phyloP scores from a whole-genome alignment of 1,140 invertebrate genomes.

The Panulirus ornatus region DNA sequence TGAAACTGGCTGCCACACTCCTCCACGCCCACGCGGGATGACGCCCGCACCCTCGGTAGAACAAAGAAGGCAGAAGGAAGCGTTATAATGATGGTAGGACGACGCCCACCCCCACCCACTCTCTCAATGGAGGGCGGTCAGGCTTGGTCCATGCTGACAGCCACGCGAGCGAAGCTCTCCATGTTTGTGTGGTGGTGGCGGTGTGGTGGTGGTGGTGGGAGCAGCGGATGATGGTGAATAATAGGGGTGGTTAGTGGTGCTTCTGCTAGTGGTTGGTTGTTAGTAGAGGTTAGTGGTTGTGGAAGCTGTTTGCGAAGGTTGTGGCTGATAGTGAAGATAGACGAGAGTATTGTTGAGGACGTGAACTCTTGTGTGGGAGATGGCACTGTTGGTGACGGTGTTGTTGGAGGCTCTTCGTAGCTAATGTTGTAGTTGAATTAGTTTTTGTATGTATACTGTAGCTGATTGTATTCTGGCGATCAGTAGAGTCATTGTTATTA shows the following conservation, averaged over 20 bases:
- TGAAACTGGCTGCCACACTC: neutral
- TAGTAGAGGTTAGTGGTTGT: neutral
- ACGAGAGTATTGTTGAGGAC: neutral
- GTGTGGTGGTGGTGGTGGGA: neutral
- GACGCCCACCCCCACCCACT: slow-evolving; percentile 49
- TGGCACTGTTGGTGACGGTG: too few species aligned
- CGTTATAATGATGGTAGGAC: slow-evolving; percentile 53
- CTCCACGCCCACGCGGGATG: neutral
- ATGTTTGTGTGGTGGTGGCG: neutral
- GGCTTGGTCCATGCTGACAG: slow-evolving; percentile 30
- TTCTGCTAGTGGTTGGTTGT: neutral
- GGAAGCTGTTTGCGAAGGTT: neutral
- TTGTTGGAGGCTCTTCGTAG: neutral
- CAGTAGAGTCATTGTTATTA: too few species aligned
- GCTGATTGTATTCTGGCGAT: too few species aligned
- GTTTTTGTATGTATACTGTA: too few species aligned
- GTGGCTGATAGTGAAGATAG: neutral
- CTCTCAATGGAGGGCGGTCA: slow-evolving; percentile 55
- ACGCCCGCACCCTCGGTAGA: slow-evolving; percentile 46
- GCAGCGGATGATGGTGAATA: neutral
- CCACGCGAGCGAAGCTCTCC: neutral
- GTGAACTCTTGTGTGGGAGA: neutral
- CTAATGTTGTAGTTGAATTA: too few species aligned
- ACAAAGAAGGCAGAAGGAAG: slow-evolving; percentile 56
- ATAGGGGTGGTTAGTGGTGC: neutral